Evolutionary conservation across 2,797 vertebrate genomes (phyloP).

Genomic region (Bradypodion ventrale): DNA sequence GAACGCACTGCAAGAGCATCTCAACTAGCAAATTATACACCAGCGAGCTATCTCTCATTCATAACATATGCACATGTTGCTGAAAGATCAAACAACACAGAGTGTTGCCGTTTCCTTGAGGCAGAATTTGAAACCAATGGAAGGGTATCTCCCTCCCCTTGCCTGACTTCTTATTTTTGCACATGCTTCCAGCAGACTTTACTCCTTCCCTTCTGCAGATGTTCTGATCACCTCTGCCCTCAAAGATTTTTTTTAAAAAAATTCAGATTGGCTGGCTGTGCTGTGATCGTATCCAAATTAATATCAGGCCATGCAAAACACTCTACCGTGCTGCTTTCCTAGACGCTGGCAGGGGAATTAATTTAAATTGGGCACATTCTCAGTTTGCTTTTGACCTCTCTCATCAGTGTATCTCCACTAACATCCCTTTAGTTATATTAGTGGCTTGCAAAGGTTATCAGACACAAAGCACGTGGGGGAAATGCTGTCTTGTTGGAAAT

Average conservation of each 20-base stretch:
- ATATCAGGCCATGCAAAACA: conserved; percentile 5
- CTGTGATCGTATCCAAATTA: conserved; percentile 22
- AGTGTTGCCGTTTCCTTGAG: conserved; percentile 37
- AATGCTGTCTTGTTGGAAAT: neutral
- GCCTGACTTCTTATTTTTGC: conserved; percentile 23
- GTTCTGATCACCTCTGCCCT: neutral
- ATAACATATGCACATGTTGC: neutral
- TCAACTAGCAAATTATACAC: too few relatives aligned
- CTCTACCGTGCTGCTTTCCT: neutral
- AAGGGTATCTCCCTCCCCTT: neutral
- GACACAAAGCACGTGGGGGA: neutral
- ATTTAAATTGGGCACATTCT: conserved; percentile 38
- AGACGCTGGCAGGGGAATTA: neutral
- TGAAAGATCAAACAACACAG: neutral
- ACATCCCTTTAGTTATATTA: conserved; percentile 33
- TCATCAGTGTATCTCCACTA: conserved; percentile 50
- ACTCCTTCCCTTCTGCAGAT: conserved; percentile 31
- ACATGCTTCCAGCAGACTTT: neutral
- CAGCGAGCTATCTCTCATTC: neutral
- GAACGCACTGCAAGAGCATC: too few relatives aligned
- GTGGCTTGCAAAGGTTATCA: conserved; percentile 35
- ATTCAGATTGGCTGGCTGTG: conserved; percentile 5
- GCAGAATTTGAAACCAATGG: neutral
- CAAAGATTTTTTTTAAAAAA: neutral
- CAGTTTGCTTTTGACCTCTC: conserved; percentile 16